These are phyloP conservation scores for Mechanitis mazaeus DNA, from an alignment of 2,888 invertebrate genomes.

Conservation along the genomic window DNA sequence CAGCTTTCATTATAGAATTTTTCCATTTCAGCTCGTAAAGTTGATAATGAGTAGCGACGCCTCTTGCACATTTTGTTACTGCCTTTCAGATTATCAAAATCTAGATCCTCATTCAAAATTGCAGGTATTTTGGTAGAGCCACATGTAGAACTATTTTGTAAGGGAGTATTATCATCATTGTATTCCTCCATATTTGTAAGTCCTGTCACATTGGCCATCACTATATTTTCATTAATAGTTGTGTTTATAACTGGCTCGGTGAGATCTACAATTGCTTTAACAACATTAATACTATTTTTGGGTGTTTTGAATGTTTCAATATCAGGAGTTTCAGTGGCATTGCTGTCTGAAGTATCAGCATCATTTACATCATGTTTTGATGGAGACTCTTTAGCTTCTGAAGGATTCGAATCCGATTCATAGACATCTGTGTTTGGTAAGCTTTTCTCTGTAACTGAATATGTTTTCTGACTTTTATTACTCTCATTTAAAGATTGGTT, in stretches of 20 bases:
- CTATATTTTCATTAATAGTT: conserved; percentile 53
- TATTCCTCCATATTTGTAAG: conserved; percentile 43
- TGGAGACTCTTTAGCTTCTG: conserved; percentile 41
- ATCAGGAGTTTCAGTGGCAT: conserved; percentile 18
- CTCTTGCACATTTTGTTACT: conserved; percentile 52
- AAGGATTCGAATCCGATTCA: conserved; percentile 72
- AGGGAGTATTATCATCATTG: conserved; percentile 15
- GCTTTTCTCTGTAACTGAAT: conserved; percentile 57
- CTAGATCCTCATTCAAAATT: conserved; percentile 62
- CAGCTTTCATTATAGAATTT: conserved; percentile 81
- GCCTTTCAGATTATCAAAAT: conserved; percentile 67
- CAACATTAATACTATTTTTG: conserved; percentile 29
- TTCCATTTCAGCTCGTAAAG: conserved; percentile 74
- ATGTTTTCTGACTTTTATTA: conserved; percentile 46
- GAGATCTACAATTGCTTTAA: conserved; percentile 47
- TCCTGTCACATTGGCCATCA: conserved; percentile 65
- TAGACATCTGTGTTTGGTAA: conserved; percentile 71
- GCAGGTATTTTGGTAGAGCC: conserved; percentile 66
- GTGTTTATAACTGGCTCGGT: conserved; percentile 40
- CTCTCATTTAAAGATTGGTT: conserved; percentile 53
- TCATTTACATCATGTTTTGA: conserved; percentile 28
- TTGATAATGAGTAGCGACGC: conserved; percentile 56
- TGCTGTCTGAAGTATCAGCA: conserved; percentile 40
- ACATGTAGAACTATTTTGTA: conserved; percentile 41
- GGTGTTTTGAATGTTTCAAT: conserved; percentile 27